Base-by-base conservation (phyloP, 1,140 invertebrate genomes). In the Procambarus clarkii region DNA sequence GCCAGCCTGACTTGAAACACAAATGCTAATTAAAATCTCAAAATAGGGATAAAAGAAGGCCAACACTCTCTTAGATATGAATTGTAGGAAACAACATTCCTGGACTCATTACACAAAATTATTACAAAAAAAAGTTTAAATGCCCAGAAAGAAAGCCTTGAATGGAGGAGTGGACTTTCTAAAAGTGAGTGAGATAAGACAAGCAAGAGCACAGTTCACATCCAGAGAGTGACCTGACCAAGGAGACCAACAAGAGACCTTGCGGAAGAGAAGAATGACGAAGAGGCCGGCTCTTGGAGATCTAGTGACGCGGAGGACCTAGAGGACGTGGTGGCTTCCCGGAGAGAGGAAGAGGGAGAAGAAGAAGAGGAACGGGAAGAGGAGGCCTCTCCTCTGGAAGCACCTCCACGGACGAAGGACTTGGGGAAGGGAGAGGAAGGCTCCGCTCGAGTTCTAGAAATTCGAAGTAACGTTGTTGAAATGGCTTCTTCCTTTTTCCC, bases 191-290 rank as follows among this genome's bases (percentile, higher is more conserved):
- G 50, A 54, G 4, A 13, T 54, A 54, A 54, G 24, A 8, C 0
- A 74, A 11, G 69, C 34, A 24, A 15, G 8, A 4, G 2, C 7
- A 24, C 24, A 74, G 34, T 24, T 74, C 69, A 74, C 69, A 74
- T 74, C 69, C 69, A 74, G 69, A 74, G n/a, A 34, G 69, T 9
- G 69, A 54, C 4, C 34, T 74, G 24, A 74, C 69, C 34, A 15
- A 11, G 34, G 78, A 54, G 46, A 54, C 71, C 15, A 18, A 60
- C 5, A 71, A 85, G 50, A 91, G 81, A 91, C 89, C 89, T 91
- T 46, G 89, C 64, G 74, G 74, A 11, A 21, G 54, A 34, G 74
- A 69, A 78, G 82, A 44, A 45, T 50, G 86, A 80, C 21, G 89
- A 88, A 71, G 86, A 71, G 60, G 86, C 44, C 44, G 74, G 71